Base-by-base conservation (phyloP, 2,113 vertebrate genomes). In the Leiothrix lutea region DNA sequence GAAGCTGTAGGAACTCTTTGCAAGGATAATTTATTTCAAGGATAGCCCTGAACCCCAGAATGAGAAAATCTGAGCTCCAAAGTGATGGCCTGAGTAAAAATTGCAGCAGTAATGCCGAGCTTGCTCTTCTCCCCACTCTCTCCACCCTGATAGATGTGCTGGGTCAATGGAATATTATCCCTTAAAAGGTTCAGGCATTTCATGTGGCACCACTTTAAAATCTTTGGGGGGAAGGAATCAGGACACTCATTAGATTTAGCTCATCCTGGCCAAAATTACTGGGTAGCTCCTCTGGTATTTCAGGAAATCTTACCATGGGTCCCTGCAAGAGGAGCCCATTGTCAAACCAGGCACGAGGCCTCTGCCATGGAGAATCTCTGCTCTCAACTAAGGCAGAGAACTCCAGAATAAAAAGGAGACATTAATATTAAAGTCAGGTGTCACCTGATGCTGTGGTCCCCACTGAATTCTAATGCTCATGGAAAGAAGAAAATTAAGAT, bases 401-500 rank as follows among this genome's bases (percentile, higher is more conserved):
- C 64, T 77, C 53, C 62, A 54, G 86, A 88, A 83, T 88, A 65
- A 95, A 88, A 77, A 80, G 72, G 19, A 95, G 72, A n/a, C 82
- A 53, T 91, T 83, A 91, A 86, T 94, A 80, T 92, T 94, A 92
- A 92, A 83, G 83, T 57, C 80, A 53, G 81, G 71, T 80, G 67
- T 50, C 84, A 82, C 80, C 80, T 92, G 62, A 17, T 73, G 44
- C 57, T 29, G 14, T 31, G 18, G 31, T 60, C 50, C 50, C 67
- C 50, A 9, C 33, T 86, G 83, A 73, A 90, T 88, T 69, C 67
- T 61, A 69, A 61, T 48, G 54, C 50, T 88, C 25, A 21, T 14
- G 19, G 62, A 88, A 95, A 77, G 36, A 18, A 44, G 29, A 60
- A 50, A 86, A 75, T 80, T 33, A 21, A 67, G 64, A 81, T 3